A percentile compares a stretch with the other conserved stretches of the same genome.
phyloP scores from a whole-genome alignment of 2,113 vertebrate species.

The Barnardius zonarius region DNA sequence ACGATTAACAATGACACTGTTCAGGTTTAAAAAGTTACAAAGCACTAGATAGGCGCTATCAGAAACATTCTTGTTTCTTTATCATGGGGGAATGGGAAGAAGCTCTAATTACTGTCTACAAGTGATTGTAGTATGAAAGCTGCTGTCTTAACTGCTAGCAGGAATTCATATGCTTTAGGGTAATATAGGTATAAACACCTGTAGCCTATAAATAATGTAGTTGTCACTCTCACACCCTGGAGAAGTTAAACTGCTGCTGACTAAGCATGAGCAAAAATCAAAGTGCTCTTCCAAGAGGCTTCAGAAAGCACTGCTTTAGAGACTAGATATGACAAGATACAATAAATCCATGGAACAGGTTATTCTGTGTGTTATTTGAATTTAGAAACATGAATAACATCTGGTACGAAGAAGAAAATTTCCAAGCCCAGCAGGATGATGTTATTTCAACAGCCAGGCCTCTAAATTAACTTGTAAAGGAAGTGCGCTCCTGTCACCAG shows the following conservation, averaged over 20 bases:
- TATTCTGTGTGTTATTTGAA: not conserved
- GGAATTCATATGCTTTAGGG: not conserved
- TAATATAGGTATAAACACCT: conserved; percentile 42
- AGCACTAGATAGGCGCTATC: not conserved
- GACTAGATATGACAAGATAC: not conserved
- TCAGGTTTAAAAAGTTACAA: not conserved
- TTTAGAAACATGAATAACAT: not conserved
- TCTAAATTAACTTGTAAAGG: conserved; percentile 2
- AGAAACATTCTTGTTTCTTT: not conserved
- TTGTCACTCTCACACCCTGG: not conserved
- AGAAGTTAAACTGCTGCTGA: conserved; percentile 20
- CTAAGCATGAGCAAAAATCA: not conserved
- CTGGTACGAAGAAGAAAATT: not conserved
- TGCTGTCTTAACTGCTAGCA: not conserved
- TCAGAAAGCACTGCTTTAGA: not conserved
- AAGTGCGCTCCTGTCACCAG: not conserved
- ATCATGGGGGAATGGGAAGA: not conserved
- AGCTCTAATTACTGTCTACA: conserved; percentile 16
- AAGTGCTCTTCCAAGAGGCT: not conserved
- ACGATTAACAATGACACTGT: not conserved
- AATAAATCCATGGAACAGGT: not conserved
- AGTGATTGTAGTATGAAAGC: conserved; percentile 4
- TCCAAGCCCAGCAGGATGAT: not conserved
- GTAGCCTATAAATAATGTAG: not conserved
- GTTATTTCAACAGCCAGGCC: not conserved